Evolutionary conservation across 2,797 vertebrate species (phyloP), one percentile per base, ranked within the genome.

Genomic region (Myotis vivesi): DNA sequence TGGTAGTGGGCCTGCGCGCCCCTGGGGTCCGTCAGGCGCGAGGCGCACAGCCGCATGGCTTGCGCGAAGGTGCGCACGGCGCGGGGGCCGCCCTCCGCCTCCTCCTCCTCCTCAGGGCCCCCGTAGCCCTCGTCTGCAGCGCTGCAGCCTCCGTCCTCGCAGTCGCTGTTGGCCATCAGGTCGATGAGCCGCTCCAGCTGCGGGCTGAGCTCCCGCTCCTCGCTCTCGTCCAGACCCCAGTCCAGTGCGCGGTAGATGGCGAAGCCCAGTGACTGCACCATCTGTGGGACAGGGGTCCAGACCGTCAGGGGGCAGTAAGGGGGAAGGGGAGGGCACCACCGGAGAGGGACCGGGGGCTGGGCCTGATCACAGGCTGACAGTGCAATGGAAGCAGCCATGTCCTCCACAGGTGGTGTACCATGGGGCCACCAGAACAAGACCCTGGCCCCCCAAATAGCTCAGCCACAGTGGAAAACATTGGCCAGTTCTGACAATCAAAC

Each of bases 161-260:
- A 96, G 57, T 98, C 98, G 0, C 98, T 98, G 68, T 98, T 99
- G 3, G 98, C 98, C 99, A 99, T 99, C 92, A 99, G 98, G 94
- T 99, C 99, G 0, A 99, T 99, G 96, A 99, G 99, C 82, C 97
- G 98, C 98, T 99, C 99, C 97, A 99, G 98, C 96, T 98, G 99
- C 0, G 99, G 99, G 97, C 99, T 99, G 83, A 99, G 98, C 98
- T 99, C 99, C 0, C 99, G 98, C 97, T 99, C 99, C 97, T 99
- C 99, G 0, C 98, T 99, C 95, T 99, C 99, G 0, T 99, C 99
- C 98, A 99, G 98, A 0, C 99, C 99, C 99, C 99, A 99, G 98
- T 99, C 99, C 98, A 99, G 98, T 0, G 99, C 99, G 3, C 98
- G 98, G 98, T 99, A 99, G 97, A 99, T 99, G 83, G 99, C 98